Evolutionary conservation across 2,888 invertebrate genomes (phyloP).

Genomic region (Diabrotica balteata): DNA sequence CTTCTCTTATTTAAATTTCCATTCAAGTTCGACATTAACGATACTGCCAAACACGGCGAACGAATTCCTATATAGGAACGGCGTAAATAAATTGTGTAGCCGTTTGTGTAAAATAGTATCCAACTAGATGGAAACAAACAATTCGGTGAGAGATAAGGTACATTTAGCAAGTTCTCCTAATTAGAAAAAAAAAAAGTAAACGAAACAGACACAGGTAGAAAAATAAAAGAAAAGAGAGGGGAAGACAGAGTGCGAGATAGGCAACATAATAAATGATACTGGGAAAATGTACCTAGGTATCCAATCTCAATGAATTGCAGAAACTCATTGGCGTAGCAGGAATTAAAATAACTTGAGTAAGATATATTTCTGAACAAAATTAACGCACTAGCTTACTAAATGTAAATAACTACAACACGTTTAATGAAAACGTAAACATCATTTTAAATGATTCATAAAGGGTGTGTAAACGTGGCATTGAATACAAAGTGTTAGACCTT

Average conservation of each 20-base stretch:
- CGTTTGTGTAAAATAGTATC: slow-evolving; percentile 52
- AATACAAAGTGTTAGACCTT: too few relatives aligned
- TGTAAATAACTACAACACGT: neutral
- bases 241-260: slow-evolving; percentile 13
- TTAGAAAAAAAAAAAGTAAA: slow-evolving; percentile 43
- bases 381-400: neutral
- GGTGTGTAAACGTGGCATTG: too few relatives aligned
- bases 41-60: neutral
- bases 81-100: slow-evolving; percentile 42
- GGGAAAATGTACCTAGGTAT: slow-evolving; percentile 38
- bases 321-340: slow-evolving; percentile 32
- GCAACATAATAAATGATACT: slow-evolving; percentile 31
- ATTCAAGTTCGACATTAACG: neutral
- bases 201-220: slow-evolving; percentile 40
- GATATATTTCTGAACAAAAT: neutral
- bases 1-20: neutral
- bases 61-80: slow-evolving; percentile 4
- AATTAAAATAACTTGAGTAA: neutral
- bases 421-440: too few relatives aligned
- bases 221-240: slow-evolving; percentile 26
- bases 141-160: slow-evolving; percentile 46
- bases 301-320: slow-evolving; percentile 47
- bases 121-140: slow-evolving; percentile 47
- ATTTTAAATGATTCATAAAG: too few relatives aligned
- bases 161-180: slow-evolving; percentile 46